A percentile compares a stretch with the other conserved stretches of the same genome.
Conservation (phyloP, 2,888 invertebrate genomes). For the Drosophila cognata region DNA sequence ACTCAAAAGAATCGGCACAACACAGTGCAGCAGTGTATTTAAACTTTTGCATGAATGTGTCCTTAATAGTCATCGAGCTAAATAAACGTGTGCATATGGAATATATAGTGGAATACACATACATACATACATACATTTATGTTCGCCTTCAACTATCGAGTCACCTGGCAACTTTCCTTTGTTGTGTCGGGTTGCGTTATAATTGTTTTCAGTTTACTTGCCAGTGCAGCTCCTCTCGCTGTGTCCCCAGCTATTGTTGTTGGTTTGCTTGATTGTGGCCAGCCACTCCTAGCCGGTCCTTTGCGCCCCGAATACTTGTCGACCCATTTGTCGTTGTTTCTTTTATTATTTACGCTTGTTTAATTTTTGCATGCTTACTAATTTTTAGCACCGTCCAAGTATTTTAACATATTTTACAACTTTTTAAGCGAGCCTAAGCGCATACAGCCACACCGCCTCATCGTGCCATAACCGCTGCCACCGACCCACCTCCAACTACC, state of each 20-base stretch:
- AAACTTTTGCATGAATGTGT: not conserved
- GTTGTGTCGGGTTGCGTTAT: not conserved
- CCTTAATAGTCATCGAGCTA: not conserved
- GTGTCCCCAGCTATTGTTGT: not conserved
- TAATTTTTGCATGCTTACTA: conserved; percentile 56
- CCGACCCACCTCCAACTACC: not conserved
- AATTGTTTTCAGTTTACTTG: not conserved
- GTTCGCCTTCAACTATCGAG: conserved; percentile 1
- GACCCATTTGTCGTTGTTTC: conserved; percentile 49
- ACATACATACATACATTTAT: not conserved
- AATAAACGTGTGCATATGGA: not conserved
- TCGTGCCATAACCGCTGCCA: not conserved
- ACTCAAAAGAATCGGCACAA: not conserved
- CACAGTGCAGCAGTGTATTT: not conserved
- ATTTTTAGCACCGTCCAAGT: conserved; percentile 49
- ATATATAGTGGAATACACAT: not conserved
- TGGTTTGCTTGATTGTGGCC: not conserved
- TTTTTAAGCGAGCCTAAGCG: conserved; percentile 53
- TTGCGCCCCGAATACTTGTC: conserved; percentile 1
- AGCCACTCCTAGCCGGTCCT: not conserved
- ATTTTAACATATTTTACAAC: conserved; percentile 70
- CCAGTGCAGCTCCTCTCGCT: not conserved
- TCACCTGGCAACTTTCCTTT: not conserved
- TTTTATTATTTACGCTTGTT: conserved; percentile 64
- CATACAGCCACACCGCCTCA: not conserved